Base-by-base conservation (phyloP, 2,888 invertebrate species). In the Lepidonotus clava region DNA sequence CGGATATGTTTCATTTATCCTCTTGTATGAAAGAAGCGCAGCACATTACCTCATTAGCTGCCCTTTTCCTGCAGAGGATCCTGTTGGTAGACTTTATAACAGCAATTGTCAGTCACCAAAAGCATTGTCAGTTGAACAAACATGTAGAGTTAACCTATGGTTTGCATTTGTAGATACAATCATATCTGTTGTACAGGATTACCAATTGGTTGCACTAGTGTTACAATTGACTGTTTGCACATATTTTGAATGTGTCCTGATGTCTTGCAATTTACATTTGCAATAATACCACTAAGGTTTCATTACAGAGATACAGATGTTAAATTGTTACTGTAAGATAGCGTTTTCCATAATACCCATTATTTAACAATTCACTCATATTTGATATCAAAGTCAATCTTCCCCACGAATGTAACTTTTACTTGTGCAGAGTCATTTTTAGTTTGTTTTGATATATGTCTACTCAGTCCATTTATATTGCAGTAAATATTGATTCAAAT, bases 131-230 rank as follows among this genome's bases (percentile, higher is more conserved):
- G n/a, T n/a, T 76, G 8, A 61, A 14, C n/a, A 6, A 6, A 61
- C n/a, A n/a, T 76, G 36, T 76, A 36, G 21, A 40, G 0, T 40
- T 14, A 5, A 76, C 24, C 36, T n/a, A 76, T 11, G n/a, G 38
- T 21, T 5, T 76, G 40, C 76, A 76, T 76, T 34, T 36, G 76
- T 76, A 40, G 76, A 76, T 76, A 40, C 21, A 40, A 76, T 38
- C 6, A 76, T 34, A 76, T 21, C 38, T 76, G 38, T 76, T 76
- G 76, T 76, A 76, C 76, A 76, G 21, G 36, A n/a, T 76, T 24
- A 36, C 14, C 21, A 11, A 24, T 71, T 36, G 34, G 1, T 76
- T 21, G 18, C 24, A 67, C 36, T 67, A 67, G 8, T 28, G 24
- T 36, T 36, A n/a, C n/a, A n/a, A 61, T 32, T 24, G 34, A 2